Base-by-base conservation (phyloP, 2,888 invertebrate species). In the Marasmarcha lunaedactyla region DNA sequence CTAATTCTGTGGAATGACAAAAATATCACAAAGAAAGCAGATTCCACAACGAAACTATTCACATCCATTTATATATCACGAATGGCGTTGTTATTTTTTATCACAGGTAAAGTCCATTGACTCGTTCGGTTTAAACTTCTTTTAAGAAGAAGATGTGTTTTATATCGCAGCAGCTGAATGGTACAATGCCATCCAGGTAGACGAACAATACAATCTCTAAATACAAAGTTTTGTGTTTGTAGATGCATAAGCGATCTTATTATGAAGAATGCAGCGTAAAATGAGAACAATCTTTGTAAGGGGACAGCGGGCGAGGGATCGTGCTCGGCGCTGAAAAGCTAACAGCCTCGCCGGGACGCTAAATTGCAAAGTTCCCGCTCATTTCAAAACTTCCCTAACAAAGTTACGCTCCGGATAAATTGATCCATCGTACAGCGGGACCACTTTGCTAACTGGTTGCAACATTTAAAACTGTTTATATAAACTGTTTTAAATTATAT, bases 101-200 rank as follows among this genome's bases (percentile, higher is more conserved):
- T 13, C 27, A 35, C 55, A 52, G 52, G 53, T 54, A 55, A 45
- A 47, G 41, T 43, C 49, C 44, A 47, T 49, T 49, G 48, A 51
- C 42, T 44, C 42, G 38, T 30, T n/a, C n/a, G 3, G 9, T 30
- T 30, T 10, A 20, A 20, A 20, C 20, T 20, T 14, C 36, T 34
- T 41, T 36, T 39, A 42, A 46, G 40, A 33, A 9, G 6, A 40
- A 36, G 36, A 40, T 34, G 27, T 26, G 38, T 35, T 36, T 15
- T 15, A 36, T 26, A 11, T 27, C 38, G 14, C 26, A 43, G 36
- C 38, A 38, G 36, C 38, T 42, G 30, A 30, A 7, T 30, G 6
- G 3, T 7, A 30, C 9, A 30, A 30, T 11, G n/a, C 2, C n/a
- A n/a, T 30, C 30, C 30, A 30, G 30, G 30, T 30, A 30, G 30